A percentile compares a stretch with the other conserved stretches of the same genome.
Evolutionary conservation across 2,888 invertebrate genomes (phyloP).

Genomic region (Acleris holmiana): DNA sequence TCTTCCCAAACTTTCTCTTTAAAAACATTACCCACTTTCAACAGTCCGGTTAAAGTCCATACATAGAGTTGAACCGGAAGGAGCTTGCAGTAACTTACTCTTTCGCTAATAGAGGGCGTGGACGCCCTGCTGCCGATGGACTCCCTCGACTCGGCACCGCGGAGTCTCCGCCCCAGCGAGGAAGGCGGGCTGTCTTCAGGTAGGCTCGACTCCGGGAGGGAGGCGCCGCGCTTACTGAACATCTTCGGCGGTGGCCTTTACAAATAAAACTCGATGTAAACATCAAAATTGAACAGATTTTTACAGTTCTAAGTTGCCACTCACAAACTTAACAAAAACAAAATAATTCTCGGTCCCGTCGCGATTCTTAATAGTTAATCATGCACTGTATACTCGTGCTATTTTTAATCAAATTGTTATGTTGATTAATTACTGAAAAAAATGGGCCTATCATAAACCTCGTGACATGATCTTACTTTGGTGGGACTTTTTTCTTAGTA

Average conservation of each 20-base stretch:
- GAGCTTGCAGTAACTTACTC: constrained; percentile 56
- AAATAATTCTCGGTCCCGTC: too few relatives aligned
- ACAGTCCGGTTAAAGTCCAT: too few relatives aligned
- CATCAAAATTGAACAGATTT: too few relatives aligned
- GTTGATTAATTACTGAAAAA: too few relatives aligned
- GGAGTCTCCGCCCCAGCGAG: constrained; percentile 71
- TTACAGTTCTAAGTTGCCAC: too few relatives aligned
- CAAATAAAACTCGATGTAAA: neutral
- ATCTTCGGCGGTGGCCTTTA: constrained; percentile 86
- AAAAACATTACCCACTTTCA: too few relatives aligned
- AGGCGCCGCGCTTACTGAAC: constrained; percentile 82
- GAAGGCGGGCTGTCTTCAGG: constrained; percentile 81
- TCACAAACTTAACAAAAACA: too few relatives aligned
- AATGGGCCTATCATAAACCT: neutral
- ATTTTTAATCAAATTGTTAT: too few relatives aligned
- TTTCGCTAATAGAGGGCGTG: constrained; percentile 80
- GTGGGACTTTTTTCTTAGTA: constrained; percentile 87
- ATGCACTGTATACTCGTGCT: too few relatives aligned
- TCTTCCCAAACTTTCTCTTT: too few relatives aligned
- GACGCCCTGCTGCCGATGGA: constrained; percentile 79
- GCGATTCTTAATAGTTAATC: too few relatives aligned
- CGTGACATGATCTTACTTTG: constrained; percentile 76
- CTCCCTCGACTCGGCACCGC: constrained; percentile 76
- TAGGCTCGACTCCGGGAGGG: constrained; percentile 83
- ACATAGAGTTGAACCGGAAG: too few relatives aligned